These are phyloP conservation scores for Panagrolaimus sp. DNA, from an alignment of 1,140 invertebrate species.

Conservation along the genomic window DNA sequence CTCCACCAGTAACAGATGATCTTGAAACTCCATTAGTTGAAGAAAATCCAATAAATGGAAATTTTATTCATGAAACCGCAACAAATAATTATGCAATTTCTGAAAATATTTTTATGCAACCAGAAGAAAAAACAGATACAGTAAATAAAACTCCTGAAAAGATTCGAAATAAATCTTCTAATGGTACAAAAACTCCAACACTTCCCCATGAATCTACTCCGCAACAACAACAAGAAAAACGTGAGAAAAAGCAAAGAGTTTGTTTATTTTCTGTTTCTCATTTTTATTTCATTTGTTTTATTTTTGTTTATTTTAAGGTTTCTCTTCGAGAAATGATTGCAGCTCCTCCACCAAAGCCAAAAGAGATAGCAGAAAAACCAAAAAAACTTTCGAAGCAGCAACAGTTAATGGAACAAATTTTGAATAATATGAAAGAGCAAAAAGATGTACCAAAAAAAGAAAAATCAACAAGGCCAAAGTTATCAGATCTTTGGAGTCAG, in stretches of 20 bases:
- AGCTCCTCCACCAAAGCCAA: neutral
- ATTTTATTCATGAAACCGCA: neutral
- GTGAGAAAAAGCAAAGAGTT: too few species aligned
- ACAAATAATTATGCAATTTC: too few species aligned
- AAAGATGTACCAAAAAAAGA: constrained; percentile 2
- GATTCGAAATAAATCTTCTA: too few species aligned
- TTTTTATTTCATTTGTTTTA: too few species aligned
- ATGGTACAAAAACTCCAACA: too few species aligned
- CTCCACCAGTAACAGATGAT: neutral
- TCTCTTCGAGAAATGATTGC: neutral
- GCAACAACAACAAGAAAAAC: too few species aligned
- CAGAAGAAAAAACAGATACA: too few species aligned
- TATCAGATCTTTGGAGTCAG: neutral
- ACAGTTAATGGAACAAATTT: constrained; percentile 1
- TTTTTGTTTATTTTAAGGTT: neutral
- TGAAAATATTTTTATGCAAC: too few species aligned
- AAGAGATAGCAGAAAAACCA: neutral
- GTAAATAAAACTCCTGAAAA: too few species aligned
- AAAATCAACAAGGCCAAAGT: neutral
- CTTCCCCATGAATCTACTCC: too few species aligned
- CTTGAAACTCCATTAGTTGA: neutral
- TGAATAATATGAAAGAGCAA: neutral
- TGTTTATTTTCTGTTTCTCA: too few species aligned
- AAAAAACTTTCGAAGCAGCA: neutral
- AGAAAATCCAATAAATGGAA: constrained; percentile 5